phyloP scores from a whole-genome alignment of 2,113 vertebrate genomes.

The Coracopsis vasa region DNA sequence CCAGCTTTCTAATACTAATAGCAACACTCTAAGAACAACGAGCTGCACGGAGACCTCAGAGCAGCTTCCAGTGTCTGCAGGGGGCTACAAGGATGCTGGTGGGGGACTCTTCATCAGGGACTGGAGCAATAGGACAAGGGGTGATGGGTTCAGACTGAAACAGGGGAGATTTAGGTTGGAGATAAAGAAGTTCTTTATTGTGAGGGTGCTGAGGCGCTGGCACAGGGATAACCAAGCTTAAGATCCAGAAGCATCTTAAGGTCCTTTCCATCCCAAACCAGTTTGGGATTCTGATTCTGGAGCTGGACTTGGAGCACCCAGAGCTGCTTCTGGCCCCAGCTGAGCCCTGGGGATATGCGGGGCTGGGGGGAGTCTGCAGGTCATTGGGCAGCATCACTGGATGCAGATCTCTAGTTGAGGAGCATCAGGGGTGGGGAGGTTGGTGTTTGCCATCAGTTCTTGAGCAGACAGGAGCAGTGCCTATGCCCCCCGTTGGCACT shows the following conservation, averaged over 20 bases:
- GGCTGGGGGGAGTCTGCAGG: not conserved
- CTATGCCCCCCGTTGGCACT: fast-evolving
- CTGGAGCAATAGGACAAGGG: not conserved
- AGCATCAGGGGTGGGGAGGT: fast-evolving
- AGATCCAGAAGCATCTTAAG: not conserved
- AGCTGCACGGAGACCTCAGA: not conserved
- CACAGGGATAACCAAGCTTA: not conserved
- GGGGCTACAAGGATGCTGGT: not conserved
- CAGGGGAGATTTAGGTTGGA: not conserved
- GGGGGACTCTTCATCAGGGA: not conserved
- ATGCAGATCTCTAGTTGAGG: not conserved
- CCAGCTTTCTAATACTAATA: too few species aligned
- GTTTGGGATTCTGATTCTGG: not conserved
- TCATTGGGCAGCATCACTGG: not conserved
- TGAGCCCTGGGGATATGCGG: not conserved
- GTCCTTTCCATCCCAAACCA: not conserved
- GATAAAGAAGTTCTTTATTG: not conserved
- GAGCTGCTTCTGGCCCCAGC: not conserved
- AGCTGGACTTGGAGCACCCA: not conserved
- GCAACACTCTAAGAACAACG: too few species aligned
- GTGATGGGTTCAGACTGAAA: not conserved
- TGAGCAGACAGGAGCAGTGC: fast-evolving
- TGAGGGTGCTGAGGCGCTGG: not conserved
- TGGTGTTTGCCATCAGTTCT: not conserved
- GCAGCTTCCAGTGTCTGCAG: not conserved